Conservation (phyloP, 2,113 vertebrate species). For the Scatophagus argus region DNA sequence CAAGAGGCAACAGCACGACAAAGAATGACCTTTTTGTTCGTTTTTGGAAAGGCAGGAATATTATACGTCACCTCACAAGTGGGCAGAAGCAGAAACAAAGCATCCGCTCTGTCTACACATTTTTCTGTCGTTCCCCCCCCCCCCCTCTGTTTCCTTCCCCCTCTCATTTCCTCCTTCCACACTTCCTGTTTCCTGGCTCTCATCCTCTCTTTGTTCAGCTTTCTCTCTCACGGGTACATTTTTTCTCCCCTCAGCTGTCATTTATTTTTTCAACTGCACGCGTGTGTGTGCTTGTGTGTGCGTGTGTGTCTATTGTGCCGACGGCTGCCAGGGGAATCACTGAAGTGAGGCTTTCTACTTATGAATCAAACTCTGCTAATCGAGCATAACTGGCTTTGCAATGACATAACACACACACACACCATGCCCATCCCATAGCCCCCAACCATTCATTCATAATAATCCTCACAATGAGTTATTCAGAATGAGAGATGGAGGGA, state of each 20-base stretch:
- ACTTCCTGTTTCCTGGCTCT: conserved; percentile 80
- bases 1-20: conserved; percentile 20
- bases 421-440: conserved; percentile 24
- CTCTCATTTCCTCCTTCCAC: conserved; percentile 73
- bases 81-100: conserved; percentile 59
- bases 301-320: conserved; percentile 42
- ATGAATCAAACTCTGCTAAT: conserved; percentile 66
- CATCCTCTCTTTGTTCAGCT: conserved; percentile 78
- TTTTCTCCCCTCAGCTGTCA: conserved; percentile 40
- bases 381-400: conserved; percentile 42
- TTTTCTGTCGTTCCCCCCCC: conserved; percentile 41
- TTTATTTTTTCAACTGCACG: neutral
- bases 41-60: conserved; percentile 38
- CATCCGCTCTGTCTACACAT: conserved; percentile 60
- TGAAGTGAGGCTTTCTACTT: conserved; percentile 58
- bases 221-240: conserved; percentile 38
- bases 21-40: conserved; percentile 43
- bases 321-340: conserved; percentile 39
- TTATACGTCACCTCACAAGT: conserved; percentile 47
- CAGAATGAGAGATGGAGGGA: conserved; percentile 33
- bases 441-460: conserved; percentile 70
- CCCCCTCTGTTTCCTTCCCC: conserved; percentile 61
- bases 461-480: conserved; percentile 56
- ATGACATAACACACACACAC: conserved; percentile 58
- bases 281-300: conserved; percentile 18